phyloP scores from a whole-genome alignment of 1,140 invertebrate genomes.

The Nephotettix cincticeps region DNA sequence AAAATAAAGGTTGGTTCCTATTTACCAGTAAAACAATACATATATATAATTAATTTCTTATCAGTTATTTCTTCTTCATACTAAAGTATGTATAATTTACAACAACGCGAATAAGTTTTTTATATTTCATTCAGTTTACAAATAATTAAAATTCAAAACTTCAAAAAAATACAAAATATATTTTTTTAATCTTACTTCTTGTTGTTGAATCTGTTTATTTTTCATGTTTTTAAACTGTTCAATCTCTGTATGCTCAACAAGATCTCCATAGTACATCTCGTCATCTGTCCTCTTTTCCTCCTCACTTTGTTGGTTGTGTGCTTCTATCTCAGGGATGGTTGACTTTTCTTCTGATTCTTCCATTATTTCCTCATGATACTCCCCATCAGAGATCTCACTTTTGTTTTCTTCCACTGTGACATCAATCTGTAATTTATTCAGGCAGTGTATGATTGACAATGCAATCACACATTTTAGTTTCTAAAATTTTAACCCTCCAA shows the following conservation, averaged over 20 bases:
- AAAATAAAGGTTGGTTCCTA: no score
- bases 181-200: not conserved
- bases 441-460: no score
- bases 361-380: constrained; percentile 8
- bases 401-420: not conserved
- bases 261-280: not conserved
- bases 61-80: no score
- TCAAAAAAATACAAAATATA: not conserved
- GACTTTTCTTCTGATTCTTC: not conserved
- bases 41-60: no score
- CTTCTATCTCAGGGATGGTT: not conserved
- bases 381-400: not conserved
- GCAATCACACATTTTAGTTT: no score
- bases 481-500: no score
- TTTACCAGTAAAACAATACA: no score
- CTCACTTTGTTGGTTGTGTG: not conserved
- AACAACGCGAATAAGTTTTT: no score
- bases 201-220: not conserved
- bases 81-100: no score
- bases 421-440: not conserved
- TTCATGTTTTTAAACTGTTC: constrained; percentile 1
- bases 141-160: no score
- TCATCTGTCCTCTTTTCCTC: not conserved
- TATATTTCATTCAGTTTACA: no score
- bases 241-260: not conserved